Evolutionary conservation across 2,888 invertebrate species (phyloP), one percentile per base, ranked within the genome.

Genomic region (Zaprionus obscuricornis): DNA sequence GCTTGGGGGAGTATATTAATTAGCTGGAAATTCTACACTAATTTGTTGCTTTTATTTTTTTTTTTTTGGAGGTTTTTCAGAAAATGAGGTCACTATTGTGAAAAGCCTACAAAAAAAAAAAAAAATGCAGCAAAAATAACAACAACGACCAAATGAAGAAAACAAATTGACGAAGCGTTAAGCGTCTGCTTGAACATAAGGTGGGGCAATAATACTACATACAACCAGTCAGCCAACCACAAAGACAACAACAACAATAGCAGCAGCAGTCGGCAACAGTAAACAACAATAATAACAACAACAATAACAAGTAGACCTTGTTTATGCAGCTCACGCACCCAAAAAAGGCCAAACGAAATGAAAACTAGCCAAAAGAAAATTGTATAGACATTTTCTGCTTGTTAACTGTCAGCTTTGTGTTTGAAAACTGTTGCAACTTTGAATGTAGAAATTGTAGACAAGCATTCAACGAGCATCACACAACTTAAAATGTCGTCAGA

Each of bases 101-200:
- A 66, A 63, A 73, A 66, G 81, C 57, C 52, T 29, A 62, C 46
- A 13, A 55, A 56, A 55, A 36, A 16, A 29, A 11, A 26, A 46
- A 55, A 26, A 36, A 24, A 20, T 14, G 4, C 22, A 18, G 18
- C 13, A 29, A 29, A 22, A 17, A 20, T 11, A 50, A 17, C 18
- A 22, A 22, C 36, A 49, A 43, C 18, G 24, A 22, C 36, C 45
- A 43, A 45, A 45, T 59, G 37, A 56, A 57, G 33, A 49, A 66
- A 74, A 57, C 67, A 68, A 81, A 78, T 64, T 84, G 77, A 68
- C 85, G 82, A 74, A 77, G 85, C 85, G 78, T 85, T 81, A 85
- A 79, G 85, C 62, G 74, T 54, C 63, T 62, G 64, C 58, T 65
- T 64, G 31, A 18, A n/a, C 36, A 47, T 52, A 51, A 65, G 75